These are phyloP conservation scores for Arion vulgaris DNA, from an alignment of 1,140 invertebrate species.

Conservation along the genomic window DNA sequence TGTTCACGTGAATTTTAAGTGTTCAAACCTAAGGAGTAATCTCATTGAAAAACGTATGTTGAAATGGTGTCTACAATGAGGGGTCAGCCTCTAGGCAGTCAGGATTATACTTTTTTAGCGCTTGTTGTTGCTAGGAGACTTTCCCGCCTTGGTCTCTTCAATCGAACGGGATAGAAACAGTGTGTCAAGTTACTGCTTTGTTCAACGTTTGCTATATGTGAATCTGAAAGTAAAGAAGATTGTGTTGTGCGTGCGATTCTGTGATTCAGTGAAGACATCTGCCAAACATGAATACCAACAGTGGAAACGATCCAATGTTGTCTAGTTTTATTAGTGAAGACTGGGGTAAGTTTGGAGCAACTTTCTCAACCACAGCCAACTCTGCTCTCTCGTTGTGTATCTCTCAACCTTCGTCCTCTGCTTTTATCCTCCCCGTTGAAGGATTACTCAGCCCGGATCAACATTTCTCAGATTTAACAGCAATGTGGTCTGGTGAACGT, in stretches of 20 bases:
- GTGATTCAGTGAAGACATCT: too few relatives aligned
- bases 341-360: neutral
- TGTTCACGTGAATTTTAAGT: too few relatives aligned
- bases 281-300: neutral
- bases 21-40: too few relatives aligned
- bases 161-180: too few relatives aligned
- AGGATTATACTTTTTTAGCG: neutral
- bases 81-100: neutral
- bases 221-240: too few relatives aligned
- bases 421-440: neutral
- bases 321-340: conserved; percentile 5
- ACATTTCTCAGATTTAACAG: neutral
- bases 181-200: too few relatives aligned
- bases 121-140: neutral
- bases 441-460: conserved; percentile 1
- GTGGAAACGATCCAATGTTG: conserved; percentile 15
- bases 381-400: neutral
- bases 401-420: too few relatives aligned
- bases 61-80: too few relatives aligned
- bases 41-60: too few relatives aligned
- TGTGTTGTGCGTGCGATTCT: too few relatives aligned
- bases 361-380: neutral
- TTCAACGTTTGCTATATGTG: too few relatives aligned
- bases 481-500: neutral
- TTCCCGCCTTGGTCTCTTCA: neutral